phyloP scores from a whole-genome alignment of 2,797 vertebrate genomes.

The Pteronotus mesoamericanus region DNA sequence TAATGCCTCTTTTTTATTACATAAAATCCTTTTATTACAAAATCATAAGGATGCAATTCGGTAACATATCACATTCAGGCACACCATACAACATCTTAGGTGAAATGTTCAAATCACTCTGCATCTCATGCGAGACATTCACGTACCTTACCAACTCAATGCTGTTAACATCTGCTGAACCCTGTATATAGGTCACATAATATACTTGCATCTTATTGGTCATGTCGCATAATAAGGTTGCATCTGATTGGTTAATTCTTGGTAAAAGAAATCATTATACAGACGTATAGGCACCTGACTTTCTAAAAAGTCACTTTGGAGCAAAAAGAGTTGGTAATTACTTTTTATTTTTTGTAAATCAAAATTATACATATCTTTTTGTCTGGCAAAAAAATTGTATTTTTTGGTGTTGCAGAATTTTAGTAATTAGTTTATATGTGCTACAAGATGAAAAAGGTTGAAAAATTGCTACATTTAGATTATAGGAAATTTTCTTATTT shows the following conservation, averaged over 20 bases:
- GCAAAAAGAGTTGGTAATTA: neutral
- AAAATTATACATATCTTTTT: neutral
- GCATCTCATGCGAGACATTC: too few species aligned
- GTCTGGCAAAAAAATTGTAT: neutral
- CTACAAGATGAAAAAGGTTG: neutral
- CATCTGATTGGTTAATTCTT: neutral
- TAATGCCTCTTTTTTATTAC: too few species aligned
- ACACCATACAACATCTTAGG: too few species aligned
- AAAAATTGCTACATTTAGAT: neutral
- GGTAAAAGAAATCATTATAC: neutral
- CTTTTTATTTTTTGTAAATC: neutral
- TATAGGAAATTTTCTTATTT: neutral
- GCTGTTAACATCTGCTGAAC: too few species aligned
- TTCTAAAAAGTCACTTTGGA: neutral
- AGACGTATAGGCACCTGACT: neutral
- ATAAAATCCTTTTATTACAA: too few species aligned
- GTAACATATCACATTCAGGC: too few species aligned
- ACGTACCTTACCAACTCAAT: too few species aligned
- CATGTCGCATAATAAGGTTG: neutral
- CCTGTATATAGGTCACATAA: neutral
- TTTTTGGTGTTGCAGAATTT: neutral
- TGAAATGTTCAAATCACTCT: too few species aligned
- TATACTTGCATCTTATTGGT: neutral
- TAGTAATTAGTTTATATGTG: neutral
- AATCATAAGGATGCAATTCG: too few species aligned